Base-by-base conservation (phyloP, 1,140 invertebrate genomes). In the Vanessa tameamea region DNA sequence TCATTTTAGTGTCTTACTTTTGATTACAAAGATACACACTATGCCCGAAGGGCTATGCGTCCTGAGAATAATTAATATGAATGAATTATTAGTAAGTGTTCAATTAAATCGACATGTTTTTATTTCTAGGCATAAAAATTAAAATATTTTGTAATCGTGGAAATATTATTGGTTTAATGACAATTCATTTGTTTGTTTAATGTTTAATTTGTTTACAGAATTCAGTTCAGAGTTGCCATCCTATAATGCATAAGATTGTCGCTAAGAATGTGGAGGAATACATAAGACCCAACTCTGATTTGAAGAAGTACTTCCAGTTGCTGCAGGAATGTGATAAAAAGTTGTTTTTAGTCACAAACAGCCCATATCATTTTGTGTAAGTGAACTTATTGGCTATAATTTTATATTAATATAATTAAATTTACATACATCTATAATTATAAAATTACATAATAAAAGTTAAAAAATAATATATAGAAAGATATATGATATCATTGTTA, bases 301-400 rank as follows among this genome's bases (percentile, higher is more conserved):
- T 99, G 20, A 94, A 94, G 72, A 94, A 93, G 75, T 97, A 97
- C 86, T 96, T 99, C 74, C 93, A 97, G 71, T 94, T 96, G 80
- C 91, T 99, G 9, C 93, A 94, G 74, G 92, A 94, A 3, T 94
- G 94, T 37, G 94, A 95, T 23, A 99, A 99, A 91, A 98, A 99
- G 91, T 94, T 99, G 80, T 99, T 99, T 90, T 93, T 99, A 20
- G 97, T 99, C 2, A 99, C 98, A 11, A 99, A 99, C 86, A 99
- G 98, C 92, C 98, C 98, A 0, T 99, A 96, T 89, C 95, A 96
- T 81, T 99, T 99, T 95, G 98, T 99, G 98, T 99, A 95, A 96
- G 97, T 96, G 53, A 47, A 55, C 12, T 47, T 26, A 13, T 53
- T 5, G 2, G 8, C 2, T 9, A 1, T 1, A 43, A 0, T 11